Evolutionary conservation across 2,113 vertebrate species (phyloP).

Genomic region (Larimichthys crocea): DNA sequence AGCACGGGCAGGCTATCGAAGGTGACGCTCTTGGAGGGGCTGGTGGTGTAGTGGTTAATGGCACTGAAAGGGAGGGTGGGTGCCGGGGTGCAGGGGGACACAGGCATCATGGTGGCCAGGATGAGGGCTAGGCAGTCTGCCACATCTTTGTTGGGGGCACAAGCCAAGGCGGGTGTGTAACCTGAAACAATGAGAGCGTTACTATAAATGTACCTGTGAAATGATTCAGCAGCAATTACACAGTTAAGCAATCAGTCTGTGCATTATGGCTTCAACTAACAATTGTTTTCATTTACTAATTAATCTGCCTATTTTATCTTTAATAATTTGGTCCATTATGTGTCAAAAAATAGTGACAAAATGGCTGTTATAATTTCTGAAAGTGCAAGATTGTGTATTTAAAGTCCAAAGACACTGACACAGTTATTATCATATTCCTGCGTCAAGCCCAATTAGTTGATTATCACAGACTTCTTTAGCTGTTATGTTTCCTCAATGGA

Average conservation of each 20-base stretch:
- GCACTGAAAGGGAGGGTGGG: slow-evolving; percentile 92
- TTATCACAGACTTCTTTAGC: background rate
- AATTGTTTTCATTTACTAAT: background rate
- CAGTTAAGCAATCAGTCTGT: too few species aligned
- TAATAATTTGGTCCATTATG: background rate
- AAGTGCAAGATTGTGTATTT: background rate
- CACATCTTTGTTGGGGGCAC: slow-evolving; percentile 98
- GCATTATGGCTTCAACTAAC: background rate
- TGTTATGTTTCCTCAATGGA: background rate
- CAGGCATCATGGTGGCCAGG: slow-evolving; percentile 98
- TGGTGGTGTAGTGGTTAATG: slow-evolving; percentile 95
- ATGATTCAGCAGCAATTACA: background rate
- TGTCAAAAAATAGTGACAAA: background rate
- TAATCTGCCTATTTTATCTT: background rate
- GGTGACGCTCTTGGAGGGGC: slow-evolving; percentile 95
- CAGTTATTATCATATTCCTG: background rate
- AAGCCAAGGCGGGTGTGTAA: slow-evolving; percentile 98
- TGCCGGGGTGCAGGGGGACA: slow-evolving; percentile 90
- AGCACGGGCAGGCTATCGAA: slow-evolving; percentile 93
- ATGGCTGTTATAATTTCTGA: background rate
- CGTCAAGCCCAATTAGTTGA: too few species aligned
- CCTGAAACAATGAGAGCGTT: slow-evolving; percentile 78
- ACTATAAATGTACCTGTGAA: background rate
- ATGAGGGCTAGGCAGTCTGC: slow-evolving; percentile 98
- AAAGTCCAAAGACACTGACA: background rate